Evolutionary conservation across 2,888 invertebrate genomes (phyloP).

Genomic region (Amiota minor): DNA sequence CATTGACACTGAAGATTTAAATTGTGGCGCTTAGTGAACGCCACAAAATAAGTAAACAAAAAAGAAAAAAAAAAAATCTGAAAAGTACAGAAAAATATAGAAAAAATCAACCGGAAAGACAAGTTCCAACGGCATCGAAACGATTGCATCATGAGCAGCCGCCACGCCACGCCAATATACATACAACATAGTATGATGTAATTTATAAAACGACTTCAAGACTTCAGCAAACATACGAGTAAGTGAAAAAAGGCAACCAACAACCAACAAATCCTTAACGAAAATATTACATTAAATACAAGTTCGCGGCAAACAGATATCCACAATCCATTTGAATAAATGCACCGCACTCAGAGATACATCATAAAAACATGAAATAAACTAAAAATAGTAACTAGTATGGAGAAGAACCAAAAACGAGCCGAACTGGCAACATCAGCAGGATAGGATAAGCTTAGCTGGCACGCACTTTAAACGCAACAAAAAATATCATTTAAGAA

Average conservation of each 20-base stretch:
- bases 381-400: slow-evolving; percentile 7
- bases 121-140: slow-evolving; percentile 52
- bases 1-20: slow-evolving; percentile 67
- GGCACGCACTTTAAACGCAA: neutral
- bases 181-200: slow-evolving; percentile 53
- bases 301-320: slow-evolving; percentile 45
- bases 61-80: too few species aligned
- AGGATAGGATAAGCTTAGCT: too few species aligned
- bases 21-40: slow-evolving; percentile 65
- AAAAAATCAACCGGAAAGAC: slow-evolving; percentile 63
- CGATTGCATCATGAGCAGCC: slow-evolving; percentile 25
- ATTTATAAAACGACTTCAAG: slow-evolving; percentile 43
- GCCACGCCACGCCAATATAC: slow-evolving; percentile 25
- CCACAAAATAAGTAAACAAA: slow-evolving; percentile 41
- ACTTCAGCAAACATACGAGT: slow-evolving; percentile 38
- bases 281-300: slow-evolving; percentile 10
- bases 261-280: slow-evolving; percentile 9
- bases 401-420: too few species aligned
- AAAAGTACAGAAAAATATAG: slow-evolving; percentile 3
- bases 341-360: slow-evolving; percentile 44
- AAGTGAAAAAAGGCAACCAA: slow-evolving; percentile 36
- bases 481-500: too few species aligned
- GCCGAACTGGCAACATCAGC: too few species aligned
- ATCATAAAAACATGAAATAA: slow-evolving; percentile 52
- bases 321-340: slow-evolving; percentile 63